phyloP scores from a whole-genome alignment of 1,140 invertebrate genomes.

The Cataglyphis hispanica region DNA sequence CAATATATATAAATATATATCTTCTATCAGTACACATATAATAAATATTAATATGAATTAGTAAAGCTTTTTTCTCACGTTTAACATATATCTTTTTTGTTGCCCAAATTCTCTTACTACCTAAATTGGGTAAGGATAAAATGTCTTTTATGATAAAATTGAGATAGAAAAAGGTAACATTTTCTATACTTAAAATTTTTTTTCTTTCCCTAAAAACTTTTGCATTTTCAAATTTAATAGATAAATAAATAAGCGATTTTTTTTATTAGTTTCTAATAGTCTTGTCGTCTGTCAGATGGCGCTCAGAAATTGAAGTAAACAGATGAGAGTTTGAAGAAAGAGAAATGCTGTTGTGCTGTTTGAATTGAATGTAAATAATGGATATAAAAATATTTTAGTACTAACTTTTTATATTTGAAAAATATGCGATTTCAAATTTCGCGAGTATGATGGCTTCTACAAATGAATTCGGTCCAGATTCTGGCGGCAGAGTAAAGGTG shows the following conservation, averaged over 20 bases:
- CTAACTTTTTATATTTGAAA: background rate
- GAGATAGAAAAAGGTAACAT: too few species aligned
- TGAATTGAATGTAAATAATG: background rate
- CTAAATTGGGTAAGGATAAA: too few species aligned
- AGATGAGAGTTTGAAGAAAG: background rate
- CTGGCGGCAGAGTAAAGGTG: constrained; percentile 93
- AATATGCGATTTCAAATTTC: background rate
- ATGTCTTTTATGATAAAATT: too few species aligned
- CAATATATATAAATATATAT: background rate
- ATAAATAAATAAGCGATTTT: too few species aligned
- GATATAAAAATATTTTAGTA: too few species aligned
- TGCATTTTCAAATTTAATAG: background rate
- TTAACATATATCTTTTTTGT: too few species aligned
- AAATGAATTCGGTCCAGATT: constrained; percentile 93
- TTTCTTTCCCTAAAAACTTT: background rate
- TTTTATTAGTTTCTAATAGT: background rate
- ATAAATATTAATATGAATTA: background rate
- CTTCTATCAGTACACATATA: background rate
- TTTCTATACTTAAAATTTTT: background rate
- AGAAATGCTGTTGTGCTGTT: background rate
- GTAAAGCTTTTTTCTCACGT: too few species aligned
- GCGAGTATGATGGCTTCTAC: constrained; percentile 88
- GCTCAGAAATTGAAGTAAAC: background rate
- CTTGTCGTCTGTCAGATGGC: background rate
- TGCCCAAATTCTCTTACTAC: too few species aligned